Base-by-base conservation (phyloP, 2,113 vertebrate genomes). In the Colossoma macropomum region DNA sequence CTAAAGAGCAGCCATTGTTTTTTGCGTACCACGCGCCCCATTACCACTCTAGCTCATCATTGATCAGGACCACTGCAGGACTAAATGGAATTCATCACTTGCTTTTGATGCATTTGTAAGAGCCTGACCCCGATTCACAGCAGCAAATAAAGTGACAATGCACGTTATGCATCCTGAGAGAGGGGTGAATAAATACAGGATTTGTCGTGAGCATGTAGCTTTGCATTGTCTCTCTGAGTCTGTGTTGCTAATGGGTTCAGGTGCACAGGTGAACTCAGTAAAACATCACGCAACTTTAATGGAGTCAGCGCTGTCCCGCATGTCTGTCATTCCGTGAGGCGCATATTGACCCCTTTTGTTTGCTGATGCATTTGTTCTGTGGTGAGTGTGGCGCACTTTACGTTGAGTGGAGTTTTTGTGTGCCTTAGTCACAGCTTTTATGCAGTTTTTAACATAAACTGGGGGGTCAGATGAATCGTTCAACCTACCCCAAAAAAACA, bases 241-340 rank as follows among this genome's bases (percentile, higher is more conserved):
- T 27, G 19, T 68, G 34, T 45, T 32, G 50, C 74, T 87, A 86
- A 87, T 87, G 86, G 86, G 77, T 56, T 75, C 84, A 78, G 88
- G 82, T 86, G 80, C 68, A 80, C 52, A 76, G 79, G 69, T 87
- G 76, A 86, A 69, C 71, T 38, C 27, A 45, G 85, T 75, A 84
- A 82, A 81, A 76, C 65, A 23, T 15, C 30, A 38, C 25, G 4
- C 34, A 59, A 77, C 81, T 77, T 77, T 83, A 77, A 83, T 74
- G 50, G 70, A 75, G 69, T 12, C 19, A 10, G 66, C 65, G 25
- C 17, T 23, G 30, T 54, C 9, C 9, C 52, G 25, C 12, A 70
- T 38, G 48, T 77, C 28, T 66, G 79, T 28, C 41, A 2, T 32
- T 78, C 34, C 52, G 63, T 13, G 1, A 74, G 41, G 25, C 27